Base-by-base conservation (phyloP, 2,888 invertebrate genomes). In the Luffia ferchaultella region DNA sequence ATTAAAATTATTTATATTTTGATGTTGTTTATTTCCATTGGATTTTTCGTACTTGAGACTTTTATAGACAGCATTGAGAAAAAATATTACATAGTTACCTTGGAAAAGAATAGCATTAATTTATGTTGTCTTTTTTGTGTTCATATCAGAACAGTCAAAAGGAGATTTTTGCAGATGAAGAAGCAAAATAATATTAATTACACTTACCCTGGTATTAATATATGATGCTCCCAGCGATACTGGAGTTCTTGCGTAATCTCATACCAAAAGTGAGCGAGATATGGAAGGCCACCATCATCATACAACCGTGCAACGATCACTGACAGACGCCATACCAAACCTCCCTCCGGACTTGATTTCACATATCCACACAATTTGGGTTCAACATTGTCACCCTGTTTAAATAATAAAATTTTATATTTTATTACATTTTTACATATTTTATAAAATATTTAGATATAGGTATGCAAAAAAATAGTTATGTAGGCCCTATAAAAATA, bases 211-310 rank as follows among this genome's bases (percentile, higher is more conserved):
- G 93, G 92, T 58, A 97, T 88, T 41, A 84, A 65, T 54, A 91
- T 86, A 49, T 87, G 87, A 61, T 90, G 90, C 62, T 98, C 97
- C 93, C 96, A 96, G 20, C 96, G 85, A 64, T 92, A 93, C 55
- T 97, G 88, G 68, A 98, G 87, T 70, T 97, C 96, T 60, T 95
- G 90, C 1, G 93, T 88, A 65, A 98, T 93, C 68, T 97, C 96
- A 62, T 94, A 93, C 98, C 98, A 98, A 15, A 98, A 70, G 65
- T 97, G 96, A 0, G 95, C 93, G 50, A 96, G 85, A 48, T 92
- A 90, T 0, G 90, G 85, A 2, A 94, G 90, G 1, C 94, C 94
- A 17, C 93, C 88, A 42, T 90, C 90, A 56, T 91, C 89, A 49
- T 90, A 84, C 45, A 92, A 86, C 52, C 92, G 90, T 17, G 90